These are phyloP conservation scores for Cydia fagiglandana DNA, from an alignment of 1,140 invertebrate species.

Conservation along the genomic window DNA sequence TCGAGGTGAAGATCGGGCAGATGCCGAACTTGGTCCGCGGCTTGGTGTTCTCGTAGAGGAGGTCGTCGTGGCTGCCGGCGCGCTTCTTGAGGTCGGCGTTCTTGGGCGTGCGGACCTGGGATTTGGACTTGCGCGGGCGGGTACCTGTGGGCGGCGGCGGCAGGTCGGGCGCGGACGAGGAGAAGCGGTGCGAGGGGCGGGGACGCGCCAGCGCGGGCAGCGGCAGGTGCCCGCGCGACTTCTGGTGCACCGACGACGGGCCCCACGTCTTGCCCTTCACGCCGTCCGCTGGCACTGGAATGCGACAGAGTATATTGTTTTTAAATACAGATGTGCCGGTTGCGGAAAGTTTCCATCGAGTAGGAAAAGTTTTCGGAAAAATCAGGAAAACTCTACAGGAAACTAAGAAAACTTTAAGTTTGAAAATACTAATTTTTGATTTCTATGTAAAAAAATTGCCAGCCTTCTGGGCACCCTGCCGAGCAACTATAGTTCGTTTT, in stretches of 20 bases:
- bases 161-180: constrained; percentile 64
- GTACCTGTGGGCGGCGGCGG: constrained; percentile 56
- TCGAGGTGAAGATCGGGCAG: constrained; percentile 58
- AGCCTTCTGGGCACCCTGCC: too few species aligned
- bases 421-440: too few species aligned
- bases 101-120: constrained; percentile 49
- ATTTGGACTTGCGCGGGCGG: constrained; percentile 58
- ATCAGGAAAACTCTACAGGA: too few species aligned
- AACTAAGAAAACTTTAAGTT: too few species aligned
- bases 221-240: constrained; percentile 88
- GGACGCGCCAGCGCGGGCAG: constrained; percentile 71
- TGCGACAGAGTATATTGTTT: too few species aligned
- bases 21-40: constrained; percentile 53
- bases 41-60: constrained; percentile 54
- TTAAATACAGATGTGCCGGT: too few species aligned
- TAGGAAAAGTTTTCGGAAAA: too few species aligned
- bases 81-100: constrained; percentile 49
- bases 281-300: constrained; percentile 91
- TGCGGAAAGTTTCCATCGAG: too few species aligned
- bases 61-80: constrained; percentile 64
- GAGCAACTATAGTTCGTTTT: too few species aligned
- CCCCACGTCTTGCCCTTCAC: constrained; percentile 99
- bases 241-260: constrained; percentile 94
- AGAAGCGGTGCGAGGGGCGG: constrained; percentile 84
- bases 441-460: too few species aligned